Percentiles rank a stretch among this genome's conserved stretches.
Evolutionary conservation across 2,113 vertebrate species (phyloP).

Genomic region (Saguinus midas): DNA sequence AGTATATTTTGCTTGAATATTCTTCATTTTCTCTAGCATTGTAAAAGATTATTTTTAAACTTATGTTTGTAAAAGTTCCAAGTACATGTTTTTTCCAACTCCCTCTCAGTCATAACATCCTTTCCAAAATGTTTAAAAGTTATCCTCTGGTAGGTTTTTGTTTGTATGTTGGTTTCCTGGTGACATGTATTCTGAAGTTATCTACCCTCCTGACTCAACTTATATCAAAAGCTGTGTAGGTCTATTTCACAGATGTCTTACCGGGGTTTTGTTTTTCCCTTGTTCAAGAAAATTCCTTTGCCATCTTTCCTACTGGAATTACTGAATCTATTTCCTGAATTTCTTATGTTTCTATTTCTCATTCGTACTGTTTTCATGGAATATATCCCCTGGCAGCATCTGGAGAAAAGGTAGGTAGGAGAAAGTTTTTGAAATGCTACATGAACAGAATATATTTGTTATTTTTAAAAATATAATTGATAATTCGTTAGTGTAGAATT

Average conservation of each 20-base stretch:
- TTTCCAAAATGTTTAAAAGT: background rate
- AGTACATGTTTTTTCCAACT: background rate
- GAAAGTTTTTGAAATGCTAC: background rate
- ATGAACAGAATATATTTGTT: background rate
- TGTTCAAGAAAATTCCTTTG: background rate
- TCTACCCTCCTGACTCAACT: background rate
- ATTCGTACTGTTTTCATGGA: background rate
- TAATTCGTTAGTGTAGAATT: background rate
- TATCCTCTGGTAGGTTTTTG: background rate
- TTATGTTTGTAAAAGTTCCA: background rate
- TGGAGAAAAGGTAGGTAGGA: background rate
- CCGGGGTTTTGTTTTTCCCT: background rate
- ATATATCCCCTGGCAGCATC: background rate
- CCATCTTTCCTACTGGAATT: background rate
- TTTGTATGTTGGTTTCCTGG: background rate
- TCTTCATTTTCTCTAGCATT: background rate
- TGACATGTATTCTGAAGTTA: background rate
- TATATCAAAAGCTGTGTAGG: background rate
- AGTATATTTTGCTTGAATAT: background rate
- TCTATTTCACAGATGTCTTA: background rate
- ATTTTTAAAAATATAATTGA: background rate
- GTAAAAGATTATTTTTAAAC: background rate
- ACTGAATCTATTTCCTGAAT: background rate
- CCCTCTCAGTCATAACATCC: background rate
- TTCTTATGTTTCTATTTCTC: background rate